These are phyloP conservation scores for Bradypodion pumilum DNA, from an alignment of 2,797 vertebrate species.

Conservation along the genomic window DNA sequence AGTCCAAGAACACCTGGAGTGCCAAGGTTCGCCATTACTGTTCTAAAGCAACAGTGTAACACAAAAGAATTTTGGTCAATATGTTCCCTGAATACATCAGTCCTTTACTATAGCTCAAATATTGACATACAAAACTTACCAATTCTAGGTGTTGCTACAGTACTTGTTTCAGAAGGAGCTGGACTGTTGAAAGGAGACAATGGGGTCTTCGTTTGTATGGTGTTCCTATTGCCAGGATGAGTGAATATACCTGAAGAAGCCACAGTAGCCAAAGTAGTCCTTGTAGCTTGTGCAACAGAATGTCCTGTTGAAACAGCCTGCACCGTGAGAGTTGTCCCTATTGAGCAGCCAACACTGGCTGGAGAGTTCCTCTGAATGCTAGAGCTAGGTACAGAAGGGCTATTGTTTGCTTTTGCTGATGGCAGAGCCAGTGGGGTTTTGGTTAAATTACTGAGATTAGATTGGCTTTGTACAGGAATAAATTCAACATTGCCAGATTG, in stretches of 20 bases:
- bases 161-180: constrained; percentile 65
- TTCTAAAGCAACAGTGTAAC: too few relatives aligned
- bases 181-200: constrained; percentile 72
- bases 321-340: constrained; percentile 76
- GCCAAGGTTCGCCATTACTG: too few relatives aligned
- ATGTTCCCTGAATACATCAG: constrained; percentile 13
- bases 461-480: constrained; percentile 79
- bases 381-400: constrained; percentile 72
- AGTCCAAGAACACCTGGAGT: too few relatives aligned
- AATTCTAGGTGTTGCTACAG: constrained; percentile 55
- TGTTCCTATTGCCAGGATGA: constrained; percentile 64
- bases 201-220: constrained; percentile 79
- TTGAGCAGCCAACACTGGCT: constrained; percentile 64
- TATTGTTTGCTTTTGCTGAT: constrained; percentile 75
- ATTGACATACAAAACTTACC: constrained; percentile 69
- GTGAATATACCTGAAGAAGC: constrained; percentile 75
- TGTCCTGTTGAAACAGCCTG: constrained; percentile 77
- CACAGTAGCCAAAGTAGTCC: constrained; percentile 78
- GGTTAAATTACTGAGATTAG: constrained; percentile 76
- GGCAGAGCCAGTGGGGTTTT: constrained; percentile 79
- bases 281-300: constrained; percentile 75
- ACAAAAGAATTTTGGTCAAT: too few relatives aligned
- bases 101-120: constrained; percentile 19
- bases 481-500: constrained; percentile 80
- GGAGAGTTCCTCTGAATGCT: constrained; percentile 76